These are phyloP conservation scores for Hippocampus abdominalis DNA, from an alignment of 2,113 vertebrate genomes.

Conservation along the genomic window DNA sequence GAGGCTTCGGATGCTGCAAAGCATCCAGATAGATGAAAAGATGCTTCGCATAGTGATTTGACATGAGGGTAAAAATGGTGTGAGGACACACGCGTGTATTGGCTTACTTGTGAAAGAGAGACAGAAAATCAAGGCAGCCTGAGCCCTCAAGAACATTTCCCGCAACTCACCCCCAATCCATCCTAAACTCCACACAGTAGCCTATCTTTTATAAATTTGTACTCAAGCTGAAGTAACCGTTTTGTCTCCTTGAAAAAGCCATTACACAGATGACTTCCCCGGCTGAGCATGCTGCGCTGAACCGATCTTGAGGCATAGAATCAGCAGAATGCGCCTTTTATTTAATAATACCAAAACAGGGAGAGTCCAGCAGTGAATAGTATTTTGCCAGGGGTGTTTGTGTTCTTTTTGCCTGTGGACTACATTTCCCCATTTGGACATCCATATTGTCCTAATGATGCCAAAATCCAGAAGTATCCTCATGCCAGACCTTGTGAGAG, in stretches of 20 bases:
- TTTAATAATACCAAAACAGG: not conserved
- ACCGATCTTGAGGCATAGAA: conserved; percentile 6
- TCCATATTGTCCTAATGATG: not conserved
- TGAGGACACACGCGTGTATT: not conserved
- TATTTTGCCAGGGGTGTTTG: not conserved
- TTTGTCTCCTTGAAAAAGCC: conserved; percentile 6
- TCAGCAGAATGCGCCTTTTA: not conserved
- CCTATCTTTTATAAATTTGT: conserved; percentile 1
- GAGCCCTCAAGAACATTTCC: conserved; percentile 3
- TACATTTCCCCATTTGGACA: not conserved
- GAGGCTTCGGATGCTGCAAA: conserved; percentile 39
- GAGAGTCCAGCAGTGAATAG: not conserved
- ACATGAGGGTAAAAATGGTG: not conserved
- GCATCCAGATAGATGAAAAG: conserved; percentile 9
- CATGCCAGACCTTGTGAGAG: conserved; percentile 52
- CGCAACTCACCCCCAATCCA: conserved; percentile 5
- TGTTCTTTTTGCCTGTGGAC: not conserved
- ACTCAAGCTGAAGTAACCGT: conserved; percentile 3
- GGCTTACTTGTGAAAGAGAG: not conserved
- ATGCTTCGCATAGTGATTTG: not conserved
- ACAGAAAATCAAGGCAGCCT: not conserved
- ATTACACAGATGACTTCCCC: conserved; percentile 6
- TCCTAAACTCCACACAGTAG: not conserved
- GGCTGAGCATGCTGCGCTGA: not conserved
- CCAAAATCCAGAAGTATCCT: conserved; percentile 45